Conservation (phyloP, 2,797 vertebrate species). For the Clamator glandarius region DNA sequence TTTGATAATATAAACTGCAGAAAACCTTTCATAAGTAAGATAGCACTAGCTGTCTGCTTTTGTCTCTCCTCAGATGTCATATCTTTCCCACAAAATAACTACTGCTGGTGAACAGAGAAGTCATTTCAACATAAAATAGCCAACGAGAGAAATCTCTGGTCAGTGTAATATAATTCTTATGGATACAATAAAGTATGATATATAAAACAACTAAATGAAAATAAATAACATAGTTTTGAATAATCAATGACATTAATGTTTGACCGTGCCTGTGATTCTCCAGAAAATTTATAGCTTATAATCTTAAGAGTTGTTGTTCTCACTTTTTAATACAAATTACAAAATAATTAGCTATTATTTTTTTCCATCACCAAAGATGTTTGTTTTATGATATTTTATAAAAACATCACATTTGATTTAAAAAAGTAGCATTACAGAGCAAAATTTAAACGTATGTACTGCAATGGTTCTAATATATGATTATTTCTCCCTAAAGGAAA, state of each 20-base stretch:
- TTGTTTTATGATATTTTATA: neutral
- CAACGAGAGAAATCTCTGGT: neutral
- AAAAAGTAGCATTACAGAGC: neutral
- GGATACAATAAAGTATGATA: neutral
- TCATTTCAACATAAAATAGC: neutral
- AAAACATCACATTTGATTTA: neutral
- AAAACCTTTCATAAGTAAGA: neutral
- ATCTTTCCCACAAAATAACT: neutral
- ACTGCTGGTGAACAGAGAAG: neutral
- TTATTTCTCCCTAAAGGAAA: neutral
- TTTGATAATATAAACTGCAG: neutral
- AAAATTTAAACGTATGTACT: neutral
- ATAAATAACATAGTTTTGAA: neutral
- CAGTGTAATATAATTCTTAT: neutral
- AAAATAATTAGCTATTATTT: neutral
- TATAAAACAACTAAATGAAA: neutral
- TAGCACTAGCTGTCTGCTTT: neutral
- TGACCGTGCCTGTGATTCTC: neutral
- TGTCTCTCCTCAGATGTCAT: neutral
- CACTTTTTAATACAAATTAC: neutral
- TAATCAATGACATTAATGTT: neutral
- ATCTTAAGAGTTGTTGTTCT: neutral
- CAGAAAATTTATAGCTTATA: neutral
- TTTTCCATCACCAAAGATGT: neutral
- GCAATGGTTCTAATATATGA: neutral